phyloP scores from a whole-genome alignment of 35 echinoderm and acorn worm species.

The Acanthaster planci region DNA sequence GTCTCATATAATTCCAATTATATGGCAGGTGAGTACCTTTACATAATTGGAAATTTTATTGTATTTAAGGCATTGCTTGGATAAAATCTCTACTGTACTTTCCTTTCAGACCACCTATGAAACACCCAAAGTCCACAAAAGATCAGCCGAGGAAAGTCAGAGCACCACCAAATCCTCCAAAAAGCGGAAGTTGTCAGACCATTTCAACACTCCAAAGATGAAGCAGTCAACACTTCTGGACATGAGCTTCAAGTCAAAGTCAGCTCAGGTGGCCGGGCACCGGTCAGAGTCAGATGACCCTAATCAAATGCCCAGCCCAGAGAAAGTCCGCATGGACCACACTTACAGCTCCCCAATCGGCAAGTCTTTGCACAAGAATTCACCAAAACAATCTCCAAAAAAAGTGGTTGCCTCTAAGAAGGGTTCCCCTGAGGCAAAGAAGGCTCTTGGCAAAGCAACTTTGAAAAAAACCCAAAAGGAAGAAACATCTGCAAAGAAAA shows the following conservation, averaged over 20 bases:
- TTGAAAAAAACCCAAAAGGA: not conserved
- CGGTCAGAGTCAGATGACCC: not conserved
- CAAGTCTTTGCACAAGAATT: slow-evolving; percentile 10
- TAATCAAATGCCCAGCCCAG: slow-evolving; percentile 53
- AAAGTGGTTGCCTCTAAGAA: not conserved
- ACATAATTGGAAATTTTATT: too few relatives aligned
- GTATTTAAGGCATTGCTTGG: too few relatives aligned
- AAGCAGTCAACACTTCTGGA: slow-evolving; percentile 33
- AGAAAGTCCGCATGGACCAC: slow-evolving; percentile 89
- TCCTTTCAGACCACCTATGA: slow-evolving; percentile 19
- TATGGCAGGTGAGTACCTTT: too few relatives aligned
- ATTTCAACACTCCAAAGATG: not conserved
- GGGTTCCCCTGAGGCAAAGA: not conserved
- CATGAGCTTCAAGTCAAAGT: slow-evolving; percentile 19
- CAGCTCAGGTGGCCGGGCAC: not conserved
- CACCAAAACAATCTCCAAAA: slow-evolving; percentile 12
- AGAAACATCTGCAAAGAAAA: not conserved
- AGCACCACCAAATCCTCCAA: slow-evolving; percentile 7
- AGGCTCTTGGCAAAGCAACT: not conserved
- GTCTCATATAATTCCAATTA: not conserved
- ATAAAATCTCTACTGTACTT: too few relatives aligned
- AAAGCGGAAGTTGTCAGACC: slow-evolving; percentile 32
- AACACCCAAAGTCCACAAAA: slow-evolving; percentile 7
- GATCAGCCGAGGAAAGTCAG: slow-evolving; percentile 2
- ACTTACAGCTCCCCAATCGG: slow-evolving; percentile 78